These are phyloP conservation scores for Pipistrellus pygmaeus DNA, from an alignment of 2,797 vertebrate species.

Conservation along the genomic window DNA sequence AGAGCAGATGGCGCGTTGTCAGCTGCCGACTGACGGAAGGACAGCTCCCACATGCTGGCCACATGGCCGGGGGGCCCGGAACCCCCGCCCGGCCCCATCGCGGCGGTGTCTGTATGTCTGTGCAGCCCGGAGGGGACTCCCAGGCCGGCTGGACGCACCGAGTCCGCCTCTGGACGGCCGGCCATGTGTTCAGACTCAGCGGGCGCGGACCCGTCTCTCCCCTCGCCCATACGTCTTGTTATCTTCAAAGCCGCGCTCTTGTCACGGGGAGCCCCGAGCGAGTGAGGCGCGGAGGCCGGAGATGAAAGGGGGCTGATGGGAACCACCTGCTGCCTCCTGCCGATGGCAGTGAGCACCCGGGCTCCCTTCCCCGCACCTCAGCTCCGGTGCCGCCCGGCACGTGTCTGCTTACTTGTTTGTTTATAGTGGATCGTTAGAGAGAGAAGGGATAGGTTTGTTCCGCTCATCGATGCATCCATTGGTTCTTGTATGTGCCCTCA, in stretches of 20 bases:
- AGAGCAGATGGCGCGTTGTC: constrained; percentile 56
- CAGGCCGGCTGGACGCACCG: background rate
- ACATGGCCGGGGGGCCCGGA: background rate
- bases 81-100: background rate
- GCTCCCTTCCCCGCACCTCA: background rate
- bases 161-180: constrained; percentile 41
- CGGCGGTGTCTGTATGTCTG: constrained; percentile 60
- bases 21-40: constrained; percentile 55
- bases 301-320: background rate
- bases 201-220: too few species aligned
- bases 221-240: background rate
- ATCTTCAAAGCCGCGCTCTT: background rate
- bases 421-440: too few species aligned
- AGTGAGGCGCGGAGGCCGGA: background rate
- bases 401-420: too few species aligned
- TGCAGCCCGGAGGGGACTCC: background rate
- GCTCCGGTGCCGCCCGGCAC: too few species aligned
- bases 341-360: accelerated
- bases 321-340: background rate
- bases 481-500: background rate
- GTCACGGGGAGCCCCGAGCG: background rate
- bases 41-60: constrained; percentile 51
- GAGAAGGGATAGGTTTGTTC: background rate
- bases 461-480: background rate
- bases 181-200: constrained; percentile 62